Conservation (phyloP, 1,140 invertebrate genomes). For the Bombus sylvicola region DNA sequence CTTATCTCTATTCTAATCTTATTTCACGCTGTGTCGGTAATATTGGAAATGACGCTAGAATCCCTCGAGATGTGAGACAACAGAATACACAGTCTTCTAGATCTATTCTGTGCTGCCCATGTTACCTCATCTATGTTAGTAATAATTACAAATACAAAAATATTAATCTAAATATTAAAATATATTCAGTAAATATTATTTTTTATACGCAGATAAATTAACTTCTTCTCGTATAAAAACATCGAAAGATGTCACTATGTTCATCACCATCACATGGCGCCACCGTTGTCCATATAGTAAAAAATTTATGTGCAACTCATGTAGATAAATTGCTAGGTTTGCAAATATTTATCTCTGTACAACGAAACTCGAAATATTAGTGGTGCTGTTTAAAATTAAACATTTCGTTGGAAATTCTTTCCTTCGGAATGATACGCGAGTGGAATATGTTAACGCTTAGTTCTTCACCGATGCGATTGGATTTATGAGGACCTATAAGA, state of each 20-base stretch:
- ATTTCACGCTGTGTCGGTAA: not conserved
- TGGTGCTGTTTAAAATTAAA: not conserved
- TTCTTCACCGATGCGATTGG: not conserved
- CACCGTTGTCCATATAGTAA: not conserved
- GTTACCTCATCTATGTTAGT: not conserved
- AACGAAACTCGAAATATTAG: conserved; percentile 6
- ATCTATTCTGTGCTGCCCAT: no score
- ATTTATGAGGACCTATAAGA: conserved; percentile 38
- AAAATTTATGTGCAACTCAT: not conserved
- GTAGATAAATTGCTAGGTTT: conserved; percentile 18
- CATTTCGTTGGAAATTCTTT: not conserved
- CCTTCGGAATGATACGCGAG: conserved; percentile 2
- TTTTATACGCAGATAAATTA: not conserved
- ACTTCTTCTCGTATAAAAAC: not conserved
- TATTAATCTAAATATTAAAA: not conserved
- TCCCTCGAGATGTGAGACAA: no score
- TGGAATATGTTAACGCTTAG: not conserved
- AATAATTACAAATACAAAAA: not conserved
- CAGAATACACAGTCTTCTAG: no score
- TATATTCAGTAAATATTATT: not conserved
- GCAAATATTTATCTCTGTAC: conserved; percentile 26
- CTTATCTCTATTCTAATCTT: not conserved
- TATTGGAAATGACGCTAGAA: not conserved
- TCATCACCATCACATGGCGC: not conserved
- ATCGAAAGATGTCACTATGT: not conserved